These are phyloP conservation scores for Thymelicus sylvestris DNA, from an alignment of 2,888 invertebrate genomes.

Conservation along the genomic window DNA sequence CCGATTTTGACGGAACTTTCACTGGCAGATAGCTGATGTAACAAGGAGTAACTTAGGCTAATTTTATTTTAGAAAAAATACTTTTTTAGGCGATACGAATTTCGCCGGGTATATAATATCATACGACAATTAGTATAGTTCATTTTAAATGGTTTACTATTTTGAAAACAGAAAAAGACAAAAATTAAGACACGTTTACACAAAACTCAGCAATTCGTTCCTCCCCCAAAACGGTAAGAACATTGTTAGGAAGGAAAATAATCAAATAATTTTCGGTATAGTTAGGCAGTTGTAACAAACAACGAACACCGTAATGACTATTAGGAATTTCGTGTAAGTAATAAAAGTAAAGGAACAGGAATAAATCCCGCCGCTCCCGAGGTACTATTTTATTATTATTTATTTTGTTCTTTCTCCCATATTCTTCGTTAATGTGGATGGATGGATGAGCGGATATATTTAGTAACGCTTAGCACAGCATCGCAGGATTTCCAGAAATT, in stretches of 20 bases:
- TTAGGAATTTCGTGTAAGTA: conserved; percentile 48
- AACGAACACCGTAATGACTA: conserved; percentile 51
- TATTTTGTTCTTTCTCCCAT: conserved; percentile 11
- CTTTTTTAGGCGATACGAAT: no score
- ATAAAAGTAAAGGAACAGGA: conserved; percentile 54
- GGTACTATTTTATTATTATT: conserved; percentile 30
- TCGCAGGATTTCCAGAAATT: no score
- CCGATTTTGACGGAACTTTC: no score
- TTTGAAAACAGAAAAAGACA: background rate
- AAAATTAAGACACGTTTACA: background rate
- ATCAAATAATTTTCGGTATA: conserved; percentile 42
- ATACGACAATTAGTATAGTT: background rate
- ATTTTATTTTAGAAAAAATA: no score
- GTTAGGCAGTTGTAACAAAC: conserved; percentile 41
- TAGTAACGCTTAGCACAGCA: no score
- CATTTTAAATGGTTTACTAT: background rate
- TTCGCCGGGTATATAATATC: no score
- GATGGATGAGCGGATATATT: background rate
- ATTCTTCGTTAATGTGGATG: conserved; percentile 5
- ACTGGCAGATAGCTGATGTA: no score
- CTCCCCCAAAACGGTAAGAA: conserved; percentile 15
- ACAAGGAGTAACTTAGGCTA: no score
- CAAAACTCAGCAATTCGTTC: background rate
- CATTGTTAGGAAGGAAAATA: conserved; percentile 34
- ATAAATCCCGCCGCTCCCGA: conserved; percentile 50